phyloP scores from a whole-genome alignment of 2,113 vertebrate species.

The Heterocephalus glaber region DNA sequence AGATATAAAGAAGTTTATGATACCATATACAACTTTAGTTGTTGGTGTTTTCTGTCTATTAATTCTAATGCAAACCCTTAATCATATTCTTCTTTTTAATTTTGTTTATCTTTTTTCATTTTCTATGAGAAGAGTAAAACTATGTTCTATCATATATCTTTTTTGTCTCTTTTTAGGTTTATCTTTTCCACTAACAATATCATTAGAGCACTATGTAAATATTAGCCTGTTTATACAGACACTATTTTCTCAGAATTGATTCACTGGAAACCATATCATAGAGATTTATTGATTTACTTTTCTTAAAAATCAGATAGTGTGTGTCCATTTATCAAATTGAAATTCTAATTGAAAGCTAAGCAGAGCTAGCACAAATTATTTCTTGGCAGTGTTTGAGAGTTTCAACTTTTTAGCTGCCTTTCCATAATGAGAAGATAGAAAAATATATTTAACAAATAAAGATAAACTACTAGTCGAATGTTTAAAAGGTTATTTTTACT shows the following conservation, averaged over 20 bases:
- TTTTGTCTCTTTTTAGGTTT: conserved; percentile 25
- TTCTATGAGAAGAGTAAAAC: conserved; percentile 32
- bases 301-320: conserved; percentile 23
- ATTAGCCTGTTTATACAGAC: conserved; percentile 16
- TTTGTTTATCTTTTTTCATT: conserved; percentile 73
- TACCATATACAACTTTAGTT: conserved; percentile 83
- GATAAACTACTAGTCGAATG: not conserved
- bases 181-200: conserved; percentile 50
- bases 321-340: conserved; percentile 32
- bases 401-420: not conserved
- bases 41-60: conserved; percentile 86
- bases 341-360: conserved; percentile 45
- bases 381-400: not conserved
- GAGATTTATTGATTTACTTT: conserved; percentile 12
- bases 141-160: conserved; percentile 52
- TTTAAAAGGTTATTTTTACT: not conserved
- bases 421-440: not conserved
- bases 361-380: not conserved
- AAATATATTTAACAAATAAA: not conserved
- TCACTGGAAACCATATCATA: not conserved
- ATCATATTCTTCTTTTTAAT: conserved; percentile 80
- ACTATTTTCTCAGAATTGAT: conserved; percentile 9
- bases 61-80: conserved; percentile 82
- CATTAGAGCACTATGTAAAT: not conserved
- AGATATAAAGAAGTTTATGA: conserved; percentile 86